These are phyloP conservation scores for Peromyscus leucopus DNA, from an alignment of 2,113 vertebrate species.

Conservation along the genomic window DNA sequence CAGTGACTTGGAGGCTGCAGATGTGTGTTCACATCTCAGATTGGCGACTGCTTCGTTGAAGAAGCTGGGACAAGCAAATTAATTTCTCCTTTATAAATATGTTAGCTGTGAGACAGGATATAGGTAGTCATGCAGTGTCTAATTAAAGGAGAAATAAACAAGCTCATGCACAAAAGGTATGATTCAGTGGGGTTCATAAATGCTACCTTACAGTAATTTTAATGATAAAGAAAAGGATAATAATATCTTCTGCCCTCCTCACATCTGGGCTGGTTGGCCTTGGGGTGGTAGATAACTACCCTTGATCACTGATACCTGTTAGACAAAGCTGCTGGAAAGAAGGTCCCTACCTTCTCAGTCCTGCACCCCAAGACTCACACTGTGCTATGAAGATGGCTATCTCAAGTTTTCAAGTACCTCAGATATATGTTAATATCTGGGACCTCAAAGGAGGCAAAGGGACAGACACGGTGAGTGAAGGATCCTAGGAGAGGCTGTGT, in stretches of 20 bases:
- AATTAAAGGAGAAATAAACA: slow-evolving; percentile 41
- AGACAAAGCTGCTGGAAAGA: not conserved
- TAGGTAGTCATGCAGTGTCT: not conserved
- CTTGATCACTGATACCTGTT: not conserved
- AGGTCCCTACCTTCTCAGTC: not conserved
- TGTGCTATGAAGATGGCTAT: not conserved
- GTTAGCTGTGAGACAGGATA: not conserved
- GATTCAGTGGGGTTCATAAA: not conserved
- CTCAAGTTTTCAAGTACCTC: not conserved
- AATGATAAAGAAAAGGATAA: not conserved
- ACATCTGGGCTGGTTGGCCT: not conserved
- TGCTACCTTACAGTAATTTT: not conserved
- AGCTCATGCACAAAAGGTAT: not conserved
- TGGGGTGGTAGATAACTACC: not conserved
- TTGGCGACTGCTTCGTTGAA: slow-evolving; percentile 26
- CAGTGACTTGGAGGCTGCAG: not conserved
- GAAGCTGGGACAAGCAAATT: not conserved
- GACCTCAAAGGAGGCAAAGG: not conserved
- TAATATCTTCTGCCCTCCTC: not conserved
- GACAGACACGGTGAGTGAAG: rapidly evolving
- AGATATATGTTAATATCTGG: not conserved
- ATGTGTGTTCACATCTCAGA: not conserved
- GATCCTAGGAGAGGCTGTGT: not conserved
- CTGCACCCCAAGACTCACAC: not conserved
- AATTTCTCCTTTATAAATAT: not conserved